Base-by-base conservation (phyloP, 2,113 vertebrate genomes). In the Mixornis gularis region DNA sequence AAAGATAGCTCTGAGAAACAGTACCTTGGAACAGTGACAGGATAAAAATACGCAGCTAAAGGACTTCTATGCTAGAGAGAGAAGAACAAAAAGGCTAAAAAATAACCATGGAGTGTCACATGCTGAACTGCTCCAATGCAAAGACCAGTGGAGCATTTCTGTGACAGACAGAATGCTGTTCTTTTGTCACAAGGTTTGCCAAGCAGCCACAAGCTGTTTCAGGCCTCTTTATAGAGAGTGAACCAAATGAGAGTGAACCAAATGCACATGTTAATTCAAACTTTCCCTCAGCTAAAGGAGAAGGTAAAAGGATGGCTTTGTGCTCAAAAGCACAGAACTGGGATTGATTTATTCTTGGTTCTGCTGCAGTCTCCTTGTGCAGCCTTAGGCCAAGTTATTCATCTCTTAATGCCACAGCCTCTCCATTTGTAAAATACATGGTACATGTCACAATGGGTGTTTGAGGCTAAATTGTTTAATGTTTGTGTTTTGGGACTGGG, bases 161-260 rank as follows among this genome's bases (percentile, higher is more conserved):
- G 94, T 86, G 87, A 87, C 60, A 49, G 8, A 10, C 43, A 44
- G 82, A 91, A 83, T 56, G 51, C 73, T 3, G 17, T 62, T 76
- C 29, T 94, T 94, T 69, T 90, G 84, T 97, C 86, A 24, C 73
- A 80, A 63, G 62, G 64, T 88, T 87, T 94, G 71, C 91, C 79
- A 89, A 93, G 78, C 70, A 89, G 91, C 91, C 82, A 72, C 62
- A 92, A 78, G 43, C 44, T 86, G 63, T 92, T 95, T 89, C 53
- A 40, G 44, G 17, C 65, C 63, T 94, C 87, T 88, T 86, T 86
- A 62, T 17, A 74, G 53, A 58, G 29, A 55, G 41, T 49, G 52
- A 94, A 87, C n/a, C 36, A 58, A 85, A 78, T 49, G 66, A 58
- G 29, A 55, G 41, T 49, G 52, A 94, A 87, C n/a, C 36, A 58